Percentiles rank a stretch among this genome's conserved stretches.
Conservation (phyloP, 1,140 invertebrate species). For the Drosophila ananassae region DNA sequence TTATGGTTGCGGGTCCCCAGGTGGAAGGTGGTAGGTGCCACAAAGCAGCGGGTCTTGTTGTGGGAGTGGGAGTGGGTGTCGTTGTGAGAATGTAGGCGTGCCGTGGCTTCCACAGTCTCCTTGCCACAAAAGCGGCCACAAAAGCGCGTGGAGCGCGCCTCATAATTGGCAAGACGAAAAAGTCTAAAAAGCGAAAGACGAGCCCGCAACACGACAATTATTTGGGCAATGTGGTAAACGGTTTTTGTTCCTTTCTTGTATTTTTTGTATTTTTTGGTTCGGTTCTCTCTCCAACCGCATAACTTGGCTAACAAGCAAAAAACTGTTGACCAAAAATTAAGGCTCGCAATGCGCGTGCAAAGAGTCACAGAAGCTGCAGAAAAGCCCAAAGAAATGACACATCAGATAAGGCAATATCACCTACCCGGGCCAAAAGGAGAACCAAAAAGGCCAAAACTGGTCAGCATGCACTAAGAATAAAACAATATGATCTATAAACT, state of each 20-base stretch:
- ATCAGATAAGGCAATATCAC: conserved; percentile 83
- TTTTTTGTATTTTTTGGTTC: conserved; percentile 7
- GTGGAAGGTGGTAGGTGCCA: conserved; percentile 43
- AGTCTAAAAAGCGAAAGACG: conserved; percentile 22
- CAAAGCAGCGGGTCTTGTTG: conserved; percentile 37
- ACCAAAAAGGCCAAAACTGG: conserved; percentile 27
- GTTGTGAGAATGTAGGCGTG: conserved; percentile 28
- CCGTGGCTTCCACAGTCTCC: conserved; percentile 1
- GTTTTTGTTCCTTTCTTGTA: conserved; percentile 32
- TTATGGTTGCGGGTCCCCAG: conserved; percentile 41
- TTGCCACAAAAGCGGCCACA: conserved; percentile 18
- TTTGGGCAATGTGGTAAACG: conserved; percentile 66
- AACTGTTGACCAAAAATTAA: conserved; percentile 72
- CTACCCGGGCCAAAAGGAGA: conserved; percentile 49
- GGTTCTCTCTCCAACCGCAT: conserved; percentile 22
- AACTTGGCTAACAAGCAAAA: conserved; percentile 73
- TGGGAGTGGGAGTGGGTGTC: conserved; percentile 21
- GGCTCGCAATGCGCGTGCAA: conserved; percentile 68
- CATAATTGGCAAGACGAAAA: conserved; percentile 57
- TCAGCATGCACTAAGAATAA: conserved; percentile 17
- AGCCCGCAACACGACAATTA: conserved; percentile 57
- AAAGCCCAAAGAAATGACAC: conserved; percentile 73
- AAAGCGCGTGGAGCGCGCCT: conserved; percentile 62
- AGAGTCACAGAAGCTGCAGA: conserved; percentile 67
- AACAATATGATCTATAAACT: background rate